Evolutionary conservation across 2,113 vertebrate species (phyloP).

Genomic region (Euleptes europaea): DNA sequence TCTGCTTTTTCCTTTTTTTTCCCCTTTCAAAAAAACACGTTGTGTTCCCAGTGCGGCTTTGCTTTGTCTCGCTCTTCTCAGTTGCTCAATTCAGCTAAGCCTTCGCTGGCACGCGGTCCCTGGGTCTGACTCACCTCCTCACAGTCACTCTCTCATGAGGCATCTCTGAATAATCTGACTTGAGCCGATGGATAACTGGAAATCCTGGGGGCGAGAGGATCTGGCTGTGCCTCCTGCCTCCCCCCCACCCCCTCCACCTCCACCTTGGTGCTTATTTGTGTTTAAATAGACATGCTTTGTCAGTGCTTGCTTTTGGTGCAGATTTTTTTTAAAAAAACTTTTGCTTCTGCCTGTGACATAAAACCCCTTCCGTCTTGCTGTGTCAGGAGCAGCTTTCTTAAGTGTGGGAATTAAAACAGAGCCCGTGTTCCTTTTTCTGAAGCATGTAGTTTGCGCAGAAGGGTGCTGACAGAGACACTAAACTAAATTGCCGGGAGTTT

Average conservation of each 20-base stretch:
- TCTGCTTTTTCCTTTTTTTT: background rate
- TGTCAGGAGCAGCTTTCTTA: background rate
- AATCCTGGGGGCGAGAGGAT: background rate
- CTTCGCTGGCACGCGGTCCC: background rate
- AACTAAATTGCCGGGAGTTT: too few relatives aligned
- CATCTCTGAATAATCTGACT: background rate
- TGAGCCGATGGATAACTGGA: background rate
- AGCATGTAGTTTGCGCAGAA: too few relatives aligned
- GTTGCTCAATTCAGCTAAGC: background rate
- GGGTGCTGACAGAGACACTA: too few relatives aligned
- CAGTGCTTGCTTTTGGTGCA: background rate
- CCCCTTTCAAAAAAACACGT: too few relatives aligned
- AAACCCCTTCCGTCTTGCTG: background rate
- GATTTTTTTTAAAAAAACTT: too few relatives aligned
- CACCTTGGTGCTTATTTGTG: background rate
- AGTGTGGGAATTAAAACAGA: background rate
- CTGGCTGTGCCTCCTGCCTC: too few relatives aligned
- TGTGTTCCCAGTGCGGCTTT: fast-evolving
- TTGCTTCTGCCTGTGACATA: background rate
- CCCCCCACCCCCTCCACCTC: too few relatives aligned
- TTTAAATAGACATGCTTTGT: background rate
- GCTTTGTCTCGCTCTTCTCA: conserved; percentile 9
- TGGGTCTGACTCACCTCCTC: conserved; percentile 26
- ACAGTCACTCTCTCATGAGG: conserved; percentile 22
- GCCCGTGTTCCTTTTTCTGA: background rate